Conservation (phyloP, 2,888 invertebrate species). For the Abrostola triplasia region DNA sequence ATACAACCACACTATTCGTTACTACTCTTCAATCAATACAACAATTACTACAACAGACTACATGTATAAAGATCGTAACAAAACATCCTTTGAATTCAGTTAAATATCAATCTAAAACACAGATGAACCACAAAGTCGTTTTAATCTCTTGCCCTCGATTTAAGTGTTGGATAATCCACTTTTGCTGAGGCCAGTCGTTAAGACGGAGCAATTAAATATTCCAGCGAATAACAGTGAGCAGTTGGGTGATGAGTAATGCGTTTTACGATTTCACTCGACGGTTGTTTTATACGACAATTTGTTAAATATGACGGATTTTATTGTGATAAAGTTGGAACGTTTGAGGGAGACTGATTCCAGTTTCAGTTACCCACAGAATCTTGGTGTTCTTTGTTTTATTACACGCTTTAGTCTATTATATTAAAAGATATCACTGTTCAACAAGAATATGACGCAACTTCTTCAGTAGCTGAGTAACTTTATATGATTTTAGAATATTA, state of each 20-base stretch:
- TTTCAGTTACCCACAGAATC: conserved; percentile 5
- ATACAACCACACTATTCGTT: not conserved
- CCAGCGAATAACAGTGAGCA: conserved; percentile 63
- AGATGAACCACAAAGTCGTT: conserved; percentile 63
- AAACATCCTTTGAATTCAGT: conserved; percentile 47
- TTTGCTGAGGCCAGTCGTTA: conserved; percentile 66
- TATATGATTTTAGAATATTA: too few relatives aligned
- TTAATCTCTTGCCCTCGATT: conserved; percentile 63
- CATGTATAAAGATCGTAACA: conserved; percentile 11
- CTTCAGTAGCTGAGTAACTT: too few relatives aligned
- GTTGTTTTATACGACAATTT: conserved; percentile 53
- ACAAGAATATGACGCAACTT: too few relatives aligned
- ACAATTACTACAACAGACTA: not conserved
- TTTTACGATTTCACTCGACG: conserved; percentile 55
- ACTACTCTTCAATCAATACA: not conserved
- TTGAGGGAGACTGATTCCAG: conserved; percentile 45
- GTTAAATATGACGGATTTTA: conserved; percentile 53
- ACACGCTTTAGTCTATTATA: too few relatives aligned
- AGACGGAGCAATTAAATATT: conserved; percentile 67
- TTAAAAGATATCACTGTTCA: too few relatives aligned
- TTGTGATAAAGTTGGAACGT: conserved; percentile 41
- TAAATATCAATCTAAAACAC: conserved; percentile 53
- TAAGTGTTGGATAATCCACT: conserved; percentile 60
- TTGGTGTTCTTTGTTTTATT: not conserved
- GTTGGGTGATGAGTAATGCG: conserved; percentile 58